A percentile compares a stretch with the other conserved stretches of the same genome.
These are phyloP conservation scores for Poecilia velifera DNA, from an alignment of 2,797 vertebrate species.

Conservation along the genomic window DNA sequence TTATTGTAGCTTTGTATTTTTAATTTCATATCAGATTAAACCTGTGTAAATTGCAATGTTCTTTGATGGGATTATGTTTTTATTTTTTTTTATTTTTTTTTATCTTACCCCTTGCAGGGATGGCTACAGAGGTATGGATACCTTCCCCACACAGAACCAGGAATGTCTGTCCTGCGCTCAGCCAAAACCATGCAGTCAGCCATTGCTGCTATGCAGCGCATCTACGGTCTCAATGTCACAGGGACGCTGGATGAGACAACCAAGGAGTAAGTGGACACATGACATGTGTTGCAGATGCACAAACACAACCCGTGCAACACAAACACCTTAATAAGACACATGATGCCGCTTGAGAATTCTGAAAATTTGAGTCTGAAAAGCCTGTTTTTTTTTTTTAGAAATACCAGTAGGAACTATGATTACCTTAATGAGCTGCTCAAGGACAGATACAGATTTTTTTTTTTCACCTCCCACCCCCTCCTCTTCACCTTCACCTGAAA, in stretches of 20 bases:
- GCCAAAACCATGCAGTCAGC: conserved; percentile 94
- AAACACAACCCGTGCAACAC: neutral
- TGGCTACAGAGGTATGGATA: conserved; percentile 99
- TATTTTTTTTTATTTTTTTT: neutral
- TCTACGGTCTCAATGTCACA: conserved; percentile 97
- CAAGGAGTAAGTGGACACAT: conserved; percentile 89
- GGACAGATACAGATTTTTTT: conserved; percentile 52
- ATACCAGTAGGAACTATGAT: neutral
- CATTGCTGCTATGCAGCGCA: conserved; percentile 97
- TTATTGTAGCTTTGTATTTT: too few relatives aligned
- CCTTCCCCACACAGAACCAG: conserved; percentile 91
- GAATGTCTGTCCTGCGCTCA: conserved; percentile 94
- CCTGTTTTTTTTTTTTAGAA: neutral
- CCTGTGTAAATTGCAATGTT: neutral
- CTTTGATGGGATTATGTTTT: neutral
- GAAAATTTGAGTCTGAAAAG: neutral
- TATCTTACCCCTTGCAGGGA: conserved; percentile 78
- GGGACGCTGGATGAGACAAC: conserved; percentile 94
- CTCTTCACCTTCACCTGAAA: conserved; percentile 32
- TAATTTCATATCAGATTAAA: neutral
- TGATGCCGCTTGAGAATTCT: conserved; percentile 9
- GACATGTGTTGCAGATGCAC: conserved; percentile 9
- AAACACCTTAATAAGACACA: conserved; percentile 11
- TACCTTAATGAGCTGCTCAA: conserved; percentile 28
- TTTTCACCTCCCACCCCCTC: conserved; percentile 14